Base-by-base conservation (phyloP, 2,888 invertebrate species). In the Zootermopsis nevadensis region DNA sequence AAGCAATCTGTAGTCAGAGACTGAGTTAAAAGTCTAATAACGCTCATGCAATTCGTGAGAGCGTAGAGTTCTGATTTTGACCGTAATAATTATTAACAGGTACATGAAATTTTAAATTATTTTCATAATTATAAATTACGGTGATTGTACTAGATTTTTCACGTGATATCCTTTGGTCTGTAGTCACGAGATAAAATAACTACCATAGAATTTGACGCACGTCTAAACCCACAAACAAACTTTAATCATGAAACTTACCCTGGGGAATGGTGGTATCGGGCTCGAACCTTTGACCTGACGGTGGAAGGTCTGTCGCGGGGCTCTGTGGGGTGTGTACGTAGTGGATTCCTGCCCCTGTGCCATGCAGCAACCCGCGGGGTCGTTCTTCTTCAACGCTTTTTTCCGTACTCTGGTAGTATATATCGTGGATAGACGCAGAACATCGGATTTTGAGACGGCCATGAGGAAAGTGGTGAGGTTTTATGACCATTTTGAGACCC, bases 341-440 rank as follows among this genome's bases (percentile, higher is more conserved):
- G 31, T 55, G 69, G 22, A 33, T 22, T 15, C 69, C 69, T 66
- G 12, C n/a, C n/a, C 33, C 33, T n/a, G 48, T 55, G 4, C 30
- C 27, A 24, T 42, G 48, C 24, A 67, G 27, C 38, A 81, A 24
- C 24, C 82, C 85, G 76, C 85, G 84, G 12, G 87, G 87, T 86
- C 90, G 90, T 85, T 93, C 92, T 87, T 93, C 91, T 87, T 93
- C 93, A 55, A 93, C 91, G 86, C 92, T 93, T 86, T 93, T 93
- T 88, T 94, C 94, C 12, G 92, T 92, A 87, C 93, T 93, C 88
- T 93, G 92, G 90, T 93, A 93, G 88, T 94, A 94, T 77, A 94
- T 90, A 86, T 93, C 91, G 87, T 93, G 92, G 86, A 94, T 91
- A 84, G 92, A 92, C 0, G 94, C 94, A 85, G 92, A 92, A 89